Conservation (phyloP, 2,888 invertebrate genomes). For the Hemaris fuciformis region DNA sequence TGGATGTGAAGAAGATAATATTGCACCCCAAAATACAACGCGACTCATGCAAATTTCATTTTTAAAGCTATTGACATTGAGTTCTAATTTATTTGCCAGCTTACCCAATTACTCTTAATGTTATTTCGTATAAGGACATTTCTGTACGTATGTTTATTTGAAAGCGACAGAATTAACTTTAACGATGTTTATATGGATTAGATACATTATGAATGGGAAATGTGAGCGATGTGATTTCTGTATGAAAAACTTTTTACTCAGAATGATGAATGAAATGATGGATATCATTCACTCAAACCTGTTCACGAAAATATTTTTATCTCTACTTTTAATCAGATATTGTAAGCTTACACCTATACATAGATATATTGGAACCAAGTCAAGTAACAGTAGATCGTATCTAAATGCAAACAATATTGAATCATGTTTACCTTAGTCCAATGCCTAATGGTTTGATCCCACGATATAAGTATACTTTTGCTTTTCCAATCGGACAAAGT, state of each 20-base stretch:
- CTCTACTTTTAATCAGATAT: background rate
- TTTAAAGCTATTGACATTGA: conserved; percentile 33
- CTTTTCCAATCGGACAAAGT: no score
- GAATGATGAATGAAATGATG: background rate
- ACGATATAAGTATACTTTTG: no score
- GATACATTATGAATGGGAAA: conserved; percentile 19
- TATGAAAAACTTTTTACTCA: background rate
- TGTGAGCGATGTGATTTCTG: conserved; percentile 12
- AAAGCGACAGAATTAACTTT: conserved; percentile 68
- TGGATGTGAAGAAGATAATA: conserved; percentile 73
- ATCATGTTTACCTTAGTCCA: no score
- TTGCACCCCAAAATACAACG: conserved; percentile 61
- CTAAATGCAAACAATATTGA: no score
- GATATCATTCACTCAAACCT: background rate
- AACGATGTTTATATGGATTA: conserved; percentile 31
- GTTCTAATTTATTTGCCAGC: conserved; percentile 36
- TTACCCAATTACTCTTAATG: conserved; percentile 70
- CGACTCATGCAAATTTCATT: conserved; percentile 25
- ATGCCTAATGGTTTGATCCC: no score
- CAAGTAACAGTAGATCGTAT: no score
- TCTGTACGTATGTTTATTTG: conserved; percentile 57
- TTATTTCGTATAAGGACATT: conserved; percentile 68
- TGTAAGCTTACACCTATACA: no score
- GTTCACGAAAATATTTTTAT: background rate
- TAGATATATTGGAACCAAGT: no score